Percentiles rank a stretch among this genome's conserved stretches.
These are phyloP conservation scores for Meandrina meandrites DNA, from an alignment of 92 coral and sea anemone species.

Conservation along the genomic window DNA sequence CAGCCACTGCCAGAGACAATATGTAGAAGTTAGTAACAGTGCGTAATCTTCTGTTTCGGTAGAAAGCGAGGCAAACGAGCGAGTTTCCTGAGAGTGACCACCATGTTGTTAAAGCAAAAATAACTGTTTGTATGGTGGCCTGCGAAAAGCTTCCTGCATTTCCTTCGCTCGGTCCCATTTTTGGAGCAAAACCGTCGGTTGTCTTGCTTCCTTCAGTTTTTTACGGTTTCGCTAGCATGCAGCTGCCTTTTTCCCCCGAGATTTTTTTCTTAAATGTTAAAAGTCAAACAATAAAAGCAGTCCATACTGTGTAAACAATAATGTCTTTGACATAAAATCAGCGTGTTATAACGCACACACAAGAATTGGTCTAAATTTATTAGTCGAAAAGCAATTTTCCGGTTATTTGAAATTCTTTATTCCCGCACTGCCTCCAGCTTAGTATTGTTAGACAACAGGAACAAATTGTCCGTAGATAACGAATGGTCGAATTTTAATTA, in stretches of 20 bases:
- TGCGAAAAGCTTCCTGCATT: not conserved
- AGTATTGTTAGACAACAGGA: too few species aligned
- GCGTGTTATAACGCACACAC: not conserved
- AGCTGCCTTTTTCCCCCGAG: not conserved
- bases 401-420: too few species aligned
- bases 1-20: not conserved
- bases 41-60: slow-evolving; percentile 8
- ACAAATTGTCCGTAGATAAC: too few species aligned
- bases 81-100: not conserved
- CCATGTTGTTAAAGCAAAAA: not conserved
- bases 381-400: too few species aligned
- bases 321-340: not conserved
- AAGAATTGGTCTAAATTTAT: not conserved
- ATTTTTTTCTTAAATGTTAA: not conserved
- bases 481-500: too few species aligned
- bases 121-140: not conserved
- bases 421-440: too few species aligned
- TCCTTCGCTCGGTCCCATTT: not conserved
- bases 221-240: not conserved
- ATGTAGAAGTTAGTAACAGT: not conserved
- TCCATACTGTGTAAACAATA: not conserved
- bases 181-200: not conserved
- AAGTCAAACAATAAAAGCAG: not conserved
- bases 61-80: not conserved
- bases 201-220: not conserved